These are phyloP conservation scores for Drosophila mojavensis DNA, from an alignment of 1,140 invertebrate species.

Conservation along the genomic window DNA sequence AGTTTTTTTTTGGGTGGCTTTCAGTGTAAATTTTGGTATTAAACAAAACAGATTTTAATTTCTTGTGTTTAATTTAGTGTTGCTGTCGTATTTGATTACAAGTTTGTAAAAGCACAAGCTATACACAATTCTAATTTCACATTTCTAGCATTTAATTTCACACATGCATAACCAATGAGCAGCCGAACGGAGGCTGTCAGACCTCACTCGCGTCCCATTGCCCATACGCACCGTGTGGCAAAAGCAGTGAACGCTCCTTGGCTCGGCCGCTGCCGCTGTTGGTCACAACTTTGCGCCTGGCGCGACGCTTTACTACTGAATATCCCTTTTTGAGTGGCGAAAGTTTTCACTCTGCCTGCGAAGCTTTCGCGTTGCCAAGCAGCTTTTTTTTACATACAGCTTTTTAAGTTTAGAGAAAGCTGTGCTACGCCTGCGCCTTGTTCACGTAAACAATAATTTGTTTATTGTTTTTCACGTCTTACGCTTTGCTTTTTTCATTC, in stretches of 20 bases:
- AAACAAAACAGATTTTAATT: constrained; percentile 23
- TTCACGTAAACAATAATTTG: constrained; percentile 59
- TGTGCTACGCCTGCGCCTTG: constrained; percentile 59
- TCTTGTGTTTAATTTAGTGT: constrained; percentile 10
- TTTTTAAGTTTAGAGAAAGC: constrained; percentile 52
- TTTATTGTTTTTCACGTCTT: constrained; percentile 32
- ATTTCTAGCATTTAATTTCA: constrained; percentile 20
- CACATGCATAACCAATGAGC: constrained; percentile 20
- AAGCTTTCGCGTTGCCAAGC: constrained; percentile 53
- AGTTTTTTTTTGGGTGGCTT: constrained; percentile 23
- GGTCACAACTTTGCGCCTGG: constrained; percentile 61
- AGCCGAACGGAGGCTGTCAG: not conserved
- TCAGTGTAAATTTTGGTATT: constrained; percentile 29
- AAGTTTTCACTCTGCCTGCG: constrained; percentile 39
- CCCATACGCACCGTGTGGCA: constrained; percentile 61
- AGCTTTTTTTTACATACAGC: constrained; percentile 36
- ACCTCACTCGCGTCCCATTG: constrained; percentile 6
- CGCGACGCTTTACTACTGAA: constrained; percentile 60
- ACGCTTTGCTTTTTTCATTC: constrained; percentile 42
- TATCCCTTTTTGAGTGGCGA: constrained; percentile 29
- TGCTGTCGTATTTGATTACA: constrained; percentile 32
- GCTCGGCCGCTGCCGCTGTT: constrained; percentile 10
- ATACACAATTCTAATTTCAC: constrained; percentile 21
- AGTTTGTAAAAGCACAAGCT: constrained; percentile 44
- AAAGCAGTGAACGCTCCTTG: constrained; percentile 28